Evolutionary conservation across 30 jellyfish, hydroid and myxozoan genomes (phyloP).

Genomic region (Chironex yamaguchii): DNA sequence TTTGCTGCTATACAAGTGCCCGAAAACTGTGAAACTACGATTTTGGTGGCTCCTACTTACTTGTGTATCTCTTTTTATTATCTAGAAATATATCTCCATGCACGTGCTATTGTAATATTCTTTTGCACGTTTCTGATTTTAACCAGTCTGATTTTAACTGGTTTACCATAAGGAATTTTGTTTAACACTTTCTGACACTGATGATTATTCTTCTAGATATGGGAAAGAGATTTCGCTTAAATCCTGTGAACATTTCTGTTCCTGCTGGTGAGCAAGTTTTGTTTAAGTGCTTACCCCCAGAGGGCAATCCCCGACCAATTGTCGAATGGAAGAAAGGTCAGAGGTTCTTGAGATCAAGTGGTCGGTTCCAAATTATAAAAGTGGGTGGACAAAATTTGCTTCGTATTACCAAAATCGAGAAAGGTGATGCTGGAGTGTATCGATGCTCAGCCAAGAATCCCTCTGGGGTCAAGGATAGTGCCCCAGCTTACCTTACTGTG

Average conservation of each 20-base stretch:
- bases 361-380: conserved; percentile 36
- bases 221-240: conserved; percentile 34
- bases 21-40: too few species aligned
- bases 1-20: too few species aligned
- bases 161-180: too few species aligned
- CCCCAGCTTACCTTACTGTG: conserved; percentile 55
- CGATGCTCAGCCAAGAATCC: conserved; percentile 73
- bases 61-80: too few species aligned
- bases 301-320: conserved; percentile 74
- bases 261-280: conserved; percentile 2
- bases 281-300: conserved; percentile 76
- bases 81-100: too few species aligned
- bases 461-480: conserved; percentile 63
- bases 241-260: conserved; percentile 30
- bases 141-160: too few species aligned
- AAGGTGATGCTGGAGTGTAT: conserved; percentile 78
- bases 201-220: conserved; percentile 55
- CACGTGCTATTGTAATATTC: too few species aligned
- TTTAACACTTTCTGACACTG: too few species aligned
- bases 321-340: conserved; percentile 60
- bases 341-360: background rate
- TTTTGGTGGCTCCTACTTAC: too few species aligned
- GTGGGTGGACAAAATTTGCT: conserved; percentile 37
- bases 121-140: too few species aligned
- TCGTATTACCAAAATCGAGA: conserved; percentile 49